phyloP scores from a whole-genome alignment of 1,140 invertebrate species.

The Pseudomyrmex concolor region DNA sequence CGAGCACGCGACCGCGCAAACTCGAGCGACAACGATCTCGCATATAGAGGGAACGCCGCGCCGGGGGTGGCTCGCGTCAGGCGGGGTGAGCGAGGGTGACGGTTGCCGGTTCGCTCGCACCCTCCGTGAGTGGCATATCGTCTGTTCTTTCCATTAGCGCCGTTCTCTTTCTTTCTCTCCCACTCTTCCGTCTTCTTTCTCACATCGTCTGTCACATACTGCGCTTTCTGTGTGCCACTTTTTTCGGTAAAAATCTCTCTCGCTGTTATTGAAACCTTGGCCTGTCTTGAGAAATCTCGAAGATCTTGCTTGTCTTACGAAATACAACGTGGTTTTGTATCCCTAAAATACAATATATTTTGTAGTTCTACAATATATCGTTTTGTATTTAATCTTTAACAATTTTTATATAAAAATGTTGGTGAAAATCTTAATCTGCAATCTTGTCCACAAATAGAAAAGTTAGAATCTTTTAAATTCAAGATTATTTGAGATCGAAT shows the following conservation, averaged over 20 bases:
- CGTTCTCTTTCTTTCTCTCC: background rate
- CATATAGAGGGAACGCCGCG: slow-evolving; percentile 54
- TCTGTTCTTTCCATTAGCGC: background rate
- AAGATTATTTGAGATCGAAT: no score
- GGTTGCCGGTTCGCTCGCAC: slow-evolving; percentile 34
- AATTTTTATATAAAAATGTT: no score
- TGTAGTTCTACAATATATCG: no score
- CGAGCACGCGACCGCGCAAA: slow-evolving; percentile 76
- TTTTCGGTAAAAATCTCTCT: slow-evolving; percentile 15
- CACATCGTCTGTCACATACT: background rate
- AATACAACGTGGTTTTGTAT: no score
- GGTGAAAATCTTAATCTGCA: no score
- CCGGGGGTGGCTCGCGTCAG: slow-evolving; percentile 36
- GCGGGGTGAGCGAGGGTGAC: background rate
- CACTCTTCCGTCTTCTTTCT: background rate
- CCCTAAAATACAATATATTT: no score
- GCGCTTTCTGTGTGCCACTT: background rate
- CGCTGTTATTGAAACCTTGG: background rate
- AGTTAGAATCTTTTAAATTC: no score
- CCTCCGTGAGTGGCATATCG: slow-evolving; percentile 17
- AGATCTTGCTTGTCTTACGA: no score
- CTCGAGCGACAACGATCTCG: slow-evolving; percentile 79
- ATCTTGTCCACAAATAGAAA: no score
- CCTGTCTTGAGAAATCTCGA: background rate
- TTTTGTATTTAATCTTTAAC: no score